Evolutionary conservation across 2,888 invertebrate genomes (phyloP).

Genomic region (Acleris holmiana): DNA sequence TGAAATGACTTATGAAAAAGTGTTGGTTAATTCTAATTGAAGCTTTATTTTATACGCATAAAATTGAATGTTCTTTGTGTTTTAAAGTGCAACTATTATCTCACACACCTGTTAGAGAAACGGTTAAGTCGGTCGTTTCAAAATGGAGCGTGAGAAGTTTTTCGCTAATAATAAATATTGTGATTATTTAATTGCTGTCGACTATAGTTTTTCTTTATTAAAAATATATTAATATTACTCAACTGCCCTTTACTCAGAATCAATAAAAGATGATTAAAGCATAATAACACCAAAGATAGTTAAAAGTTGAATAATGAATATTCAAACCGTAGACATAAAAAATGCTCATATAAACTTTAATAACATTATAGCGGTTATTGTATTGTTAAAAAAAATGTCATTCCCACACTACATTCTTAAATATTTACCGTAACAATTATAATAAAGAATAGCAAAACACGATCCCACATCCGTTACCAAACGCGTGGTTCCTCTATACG

Average conservation of each 20-base stretch:
- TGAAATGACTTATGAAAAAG: constrained; percentile 1
- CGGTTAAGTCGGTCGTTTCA: constrained; percentile 21
- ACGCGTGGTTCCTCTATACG: background rate
- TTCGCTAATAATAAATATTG: constrained; percentile 10
- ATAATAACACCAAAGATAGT: too few relatives aligned
- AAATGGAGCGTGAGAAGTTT: constrained; percentile 25
- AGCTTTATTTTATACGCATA: background rate
- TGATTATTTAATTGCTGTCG: constrained; percentile 1
- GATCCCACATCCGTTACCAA: constrained; percentile 9
- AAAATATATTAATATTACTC: too few relatives aligned
- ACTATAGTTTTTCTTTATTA: too few relatives aligned
- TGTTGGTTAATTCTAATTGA: background rate
- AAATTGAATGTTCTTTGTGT: constrained; percentile 3
- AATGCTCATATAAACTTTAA: background rate
- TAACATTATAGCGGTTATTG: constrained; percentile 5
- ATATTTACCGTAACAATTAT: constrained; percentile 14
- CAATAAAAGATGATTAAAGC: too few relatives aligned
- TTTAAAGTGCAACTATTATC: background rate
- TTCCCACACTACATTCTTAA: constrained; percentile 12
- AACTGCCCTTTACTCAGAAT: too few relatives aligned
- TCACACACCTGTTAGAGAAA: constrained; percentile 7
- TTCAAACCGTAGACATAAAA: background rate
- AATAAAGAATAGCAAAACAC: constrained; percentile 2
- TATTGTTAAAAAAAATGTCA: background rate
- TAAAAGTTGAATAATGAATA: too few relatives aligned